phyloP scores from a whole-genome alignment of 2,888 invertebrate genomes.

The Habrosyne pyritoides region DNA sequence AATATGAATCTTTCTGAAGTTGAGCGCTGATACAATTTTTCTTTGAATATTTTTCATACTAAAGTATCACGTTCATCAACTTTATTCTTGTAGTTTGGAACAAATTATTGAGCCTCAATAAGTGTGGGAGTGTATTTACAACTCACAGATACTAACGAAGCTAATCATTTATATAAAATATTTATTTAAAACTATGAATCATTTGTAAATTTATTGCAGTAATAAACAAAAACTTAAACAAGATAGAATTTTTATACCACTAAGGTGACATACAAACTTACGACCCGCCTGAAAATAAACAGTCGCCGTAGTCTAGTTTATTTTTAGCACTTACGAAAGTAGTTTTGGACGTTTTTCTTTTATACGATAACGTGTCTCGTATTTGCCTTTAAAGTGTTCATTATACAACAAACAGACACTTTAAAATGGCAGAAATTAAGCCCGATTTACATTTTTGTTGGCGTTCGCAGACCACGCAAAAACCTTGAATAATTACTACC shows the following conservation, averaged over 20 bases:
- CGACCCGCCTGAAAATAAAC: too few species aligned
- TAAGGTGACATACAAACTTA: too few species aligned
- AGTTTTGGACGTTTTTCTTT: neutral
- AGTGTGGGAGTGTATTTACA: too few species aligned
- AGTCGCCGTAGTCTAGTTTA: too few species aligned
- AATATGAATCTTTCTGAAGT: slow-evolving; percentile 4
- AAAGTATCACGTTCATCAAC: neutral
- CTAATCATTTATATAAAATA: too few species aligned
- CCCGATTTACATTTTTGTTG: slow-evolving; percentile 7
- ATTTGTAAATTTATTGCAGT: too few species aligned
- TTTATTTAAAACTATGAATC: too few species aligned
- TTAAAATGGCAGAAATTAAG: slow-evolving; percentile 5
- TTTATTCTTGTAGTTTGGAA: neutral
- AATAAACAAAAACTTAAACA: too few species aligned
- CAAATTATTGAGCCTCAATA: too few species aligned
- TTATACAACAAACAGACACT: slow-evolving; percentile 5
- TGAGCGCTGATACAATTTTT: neutral
- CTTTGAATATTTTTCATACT: neutral
- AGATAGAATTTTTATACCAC: too few species aligned
- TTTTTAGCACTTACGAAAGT: neutral
- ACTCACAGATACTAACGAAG: too few species aligned
- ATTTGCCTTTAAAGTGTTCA: slow-evolving; percentile 7
- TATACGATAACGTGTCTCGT: neutral
- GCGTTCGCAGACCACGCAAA: neutral
- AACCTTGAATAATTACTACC: neutral